Evolutionary conservation across 2,888 invertebrate genomes (phyloP).

Genomic region (Amphipoea lucens): DNA sequence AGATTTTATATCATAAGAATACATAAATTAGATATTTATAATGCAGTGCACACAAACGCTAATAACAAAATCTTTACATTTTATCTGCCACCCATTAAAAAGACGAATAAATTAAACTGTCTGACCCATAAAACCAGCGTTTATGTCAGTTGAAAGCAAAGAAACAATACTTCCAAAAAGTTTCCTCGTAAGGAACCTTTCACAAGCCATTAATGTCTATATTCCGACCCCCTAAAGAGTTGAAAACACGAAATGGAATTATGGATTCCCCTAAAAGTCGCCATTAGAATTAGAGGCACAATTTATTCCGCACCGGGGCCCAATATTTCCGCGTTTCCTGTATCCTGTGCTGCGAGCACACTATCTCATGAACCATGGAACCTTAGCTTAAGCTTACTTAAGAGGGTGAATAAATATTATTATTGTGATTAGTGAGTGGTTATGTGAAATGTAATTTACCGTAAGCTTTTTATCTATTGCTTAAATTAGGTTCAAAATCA

Average conservation of each 20-base stretch:
- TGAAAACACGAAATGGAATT: slow-evolving; percentile 89
- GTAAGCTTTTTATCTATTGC: not conserved
- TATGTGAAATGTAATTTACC: slow-evolving; percentile 17
- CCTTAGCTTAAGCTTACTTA: slow-evolving; percentile 36
- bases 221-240: slow-evolving; percentile 87
- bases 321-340: slow-evolving; percentile 74
- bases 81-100: slow-evolving; percentile 28
- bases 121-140: slow-evolving; percentile 58
- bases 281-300: slow-evolving; percentile 86
- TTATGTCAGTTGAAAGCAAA: slow-evolving; percentile 68
- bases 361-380: slow-evolving; percentile 49
- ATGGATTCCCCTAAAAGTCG: slow-evolving; percentile 88
- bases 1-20: not conserved
- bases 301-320: slow-evolving; percentile 83
- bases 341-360: slow-evolving; percentile 51
- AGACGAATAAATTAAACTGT: slow-evolving; percentile 48
- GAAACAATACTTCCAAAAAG: slow-evolving; percentile 79
- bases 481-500: not conserved
- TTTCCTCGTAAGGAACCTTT: slow-evolving; percentile 85
- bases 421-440: slow-evolving; percentile 40
- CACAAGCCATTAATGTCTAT: slow-evolving; percentile 87
- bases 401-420: slow-evolving; percentile 45
- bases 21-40: not conserved
- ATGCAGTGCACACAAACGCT: not conserved
- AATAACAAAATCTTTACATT: slow-evolving; percentile 14